These are phyloP conservation scores for Spea multiplicata DNA, from an alignment of 2,113 vertebrate genomes.

Conservation along the genomic window DNA sequence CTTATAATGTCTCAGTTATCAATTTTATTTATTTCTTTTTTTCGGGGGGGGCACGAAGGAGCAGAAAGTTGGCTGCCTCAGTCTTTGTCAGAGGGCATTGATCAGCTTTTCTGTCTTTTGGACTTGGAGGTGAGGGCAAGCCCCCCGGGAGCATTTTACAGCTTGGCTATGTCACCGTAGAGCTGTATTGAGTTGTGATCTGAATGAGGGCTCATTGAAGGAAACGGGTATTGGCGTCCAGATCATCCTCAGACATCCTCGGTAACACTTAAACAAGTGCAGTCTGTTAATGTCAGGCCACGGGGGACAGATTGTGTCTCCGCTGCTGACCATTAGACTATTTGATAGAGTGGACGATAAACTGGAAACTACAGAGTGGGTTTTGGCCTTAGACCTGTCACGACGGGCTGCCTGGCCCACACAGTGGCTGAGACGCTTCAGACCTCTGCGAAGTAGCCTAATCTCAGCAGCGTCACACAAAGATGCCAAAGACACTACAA, in stretches of 20 bases:
- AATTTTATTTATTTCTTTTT: slow-evolving; percentile 51
- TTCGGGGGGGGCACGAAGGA: slow-evolving; percentile 46
- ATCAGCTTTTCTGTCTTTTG: slow-evolving; percentile 62
- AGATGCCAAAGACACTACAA: slow-evolving; percentile 2
- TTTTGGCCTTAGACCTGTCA: slow-evolving; percentile 38
- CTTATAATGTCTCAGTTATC: slow-evolving; percentile 58
- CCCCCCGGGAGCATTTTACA: slow-evolving; percentile 66
- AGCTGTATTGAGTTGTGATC: slow-evolving; percentile 69
- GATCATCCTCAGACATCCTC: slow-evolving; percentile 68
- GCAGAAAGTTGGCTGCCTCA: slow-evolving; percentile 56
- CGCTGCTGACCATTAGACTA: slow-evolving; percentile 71
- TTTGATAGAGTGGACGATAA: slow-evolving; percentile 71
- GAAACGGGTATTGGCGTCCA: slow-evolving; percentile 73
- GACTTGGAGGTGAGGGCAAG: slow-evolving; percentile 64
- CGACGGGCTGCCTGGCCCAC: slow-evolving; percentile 16
- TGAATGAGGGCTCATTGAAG: slow-evolving; percentile 68
- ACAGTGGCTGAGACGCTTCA: neutral
- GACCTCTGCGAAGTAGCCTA: slow-evolving; percentile 12
- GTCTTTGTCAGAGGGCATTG: slow-evolving; percentile 67
- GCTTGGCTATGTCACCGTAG: slow-evolving; percentile 60
- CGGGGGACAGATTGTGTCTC: slow-evolving; percentile 66
- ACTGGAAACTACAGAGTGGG: slow-evolving; percentile 41
- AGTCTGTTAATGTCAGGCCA: slow-evolving; percentile 70
- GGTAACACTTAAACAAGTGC: slow-evolving; percentile 72
- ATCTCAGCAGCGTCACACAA: slow-evolving; percentile 1